Evolutionary conservation across 2,888 invertebrate species (phyloP).

Genomic region (Drosophila dives): DNA sequence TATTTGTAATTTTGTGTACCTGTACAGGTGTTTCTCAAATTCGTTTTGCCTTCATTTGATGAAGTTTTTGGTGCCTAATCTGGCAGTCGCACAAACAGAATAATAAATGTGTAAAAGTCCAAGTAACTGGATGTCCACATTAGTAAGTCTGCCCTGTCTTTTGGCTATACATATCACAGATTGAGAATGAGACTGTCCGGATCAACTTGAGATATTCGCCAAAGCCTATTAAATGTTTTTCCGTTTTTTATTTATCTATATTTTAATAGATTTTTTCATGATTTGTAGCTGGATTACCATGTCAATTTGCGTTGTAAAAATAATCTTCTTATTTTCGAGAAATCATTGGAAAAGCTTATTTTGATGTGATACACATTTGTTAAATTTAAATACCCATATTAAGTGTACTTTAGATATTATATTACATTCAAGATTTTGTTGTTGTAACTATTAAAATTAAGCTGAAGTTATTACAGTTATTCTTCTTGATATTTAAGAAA

Average conservation of each 20-base stretch:
- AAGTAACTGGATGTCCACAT: slow-evolving; percentile 2
- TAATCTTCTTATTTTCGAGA: background rate
- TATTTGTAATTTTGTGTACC: background rate
- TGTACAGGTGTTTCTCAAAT: slow-evolving; percentile 52
- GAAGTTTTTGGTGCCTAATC: too few relatives aligned
- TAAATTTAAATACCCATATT: background rate
- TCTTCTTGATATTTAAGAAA: background rate
- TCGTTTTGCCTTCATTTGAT: slow-evolving; percentile 1
- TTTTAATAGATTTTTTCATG: background rate
- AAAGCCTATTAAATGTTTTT: slow-evolving; percentile 18
- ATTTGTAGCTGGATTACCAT: slow-evolving; percentile 7
- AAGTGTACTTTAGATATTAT: background rate
- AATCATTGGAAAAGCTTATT: background rate
- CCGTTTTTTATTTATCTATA: background rate
- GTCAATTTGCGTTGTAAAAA: background rate
- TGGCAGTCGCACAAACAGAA: slow-evolving; percentile 29
- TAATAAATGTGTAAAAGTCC: slow-evolving; percentile 28
- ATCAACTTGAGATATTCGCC: slow-evolving; percentile 24
- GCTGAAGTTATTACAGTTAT: background rate
- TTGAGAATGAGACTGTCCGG: slow-evolving; percentile 31
- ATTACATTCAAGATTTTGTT: background rate
- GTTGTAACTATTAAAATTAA: background rate
- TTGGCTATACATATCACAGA: slow-evolving; percentile 8
- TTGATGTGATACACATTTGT: background rate
- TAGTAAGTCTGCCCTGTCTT: slow-evolving; percentile 18